Evolutionary conservation across 2,113 vertebrate species (phyloP).

Genomic region (Chaetorhynchus papuensis): DNA sequence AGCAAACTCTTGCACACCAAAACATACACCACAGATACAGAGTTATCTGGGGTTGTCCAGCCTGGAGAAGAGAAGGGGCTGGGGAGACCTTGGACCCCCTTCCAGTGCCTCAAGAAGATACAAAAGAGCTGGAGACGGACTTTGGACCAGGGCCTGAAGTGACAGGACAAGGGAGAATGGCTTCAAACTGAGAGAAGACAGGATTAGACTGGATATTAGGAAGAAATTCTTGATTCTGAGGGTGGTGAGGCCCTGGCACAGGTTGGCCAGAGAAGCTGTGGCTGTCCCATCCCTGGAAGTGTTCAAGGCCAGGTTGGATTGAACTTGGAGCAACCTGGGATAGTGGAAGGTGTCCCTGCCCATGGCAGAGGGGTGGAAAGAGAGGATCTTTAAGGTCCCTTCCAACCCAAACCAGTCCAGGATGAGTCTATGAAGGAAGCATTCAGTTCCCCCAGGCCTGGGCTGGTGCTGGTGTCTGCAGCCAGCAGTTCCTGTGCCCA

Average conservation of each 20-base stretch:
- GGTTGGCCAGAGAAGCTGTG: accelerated
- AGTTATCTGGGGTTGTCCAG: background rate
- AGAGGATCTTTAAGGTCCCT: background rate
- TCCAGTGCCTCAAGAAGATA: background rate
- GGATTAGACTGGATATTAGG: accelerated
- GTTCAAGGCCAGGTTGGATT: accelerated
- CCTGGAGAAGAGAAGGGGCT: background rate
- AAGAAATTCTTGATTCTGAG: background rate
- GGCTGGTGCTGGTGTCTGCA: background rate
- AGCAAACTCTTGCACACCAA: background rate
- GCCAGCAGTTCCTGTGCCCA: too few relatives aligned
- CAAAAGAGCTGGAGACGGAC: accelerated
- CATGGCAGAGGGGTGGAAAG: accelerated
- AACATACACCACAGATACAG: accelerated
- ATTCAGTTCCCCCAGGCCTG: too few relatives aligned
- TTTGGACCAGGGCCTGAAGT: background rate
- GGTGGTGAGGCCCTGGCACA: accelerated
- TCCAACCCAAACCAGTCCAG: background rate
- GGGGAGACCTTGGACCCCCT: accelerated
- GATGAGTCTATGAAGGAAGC: background rate
- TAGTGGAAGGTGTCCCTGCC: background rate
- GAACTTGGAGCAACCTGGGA: background rate
- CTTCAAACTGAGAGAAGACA: background rate
- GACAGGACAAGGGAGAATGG: background rate
- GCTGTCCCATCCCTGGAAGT: background rate